Evolutionary conservation across 2,888 invertebrate genomes (phyloP).

Genomic region (Anarsia innoxiella): DNA sequence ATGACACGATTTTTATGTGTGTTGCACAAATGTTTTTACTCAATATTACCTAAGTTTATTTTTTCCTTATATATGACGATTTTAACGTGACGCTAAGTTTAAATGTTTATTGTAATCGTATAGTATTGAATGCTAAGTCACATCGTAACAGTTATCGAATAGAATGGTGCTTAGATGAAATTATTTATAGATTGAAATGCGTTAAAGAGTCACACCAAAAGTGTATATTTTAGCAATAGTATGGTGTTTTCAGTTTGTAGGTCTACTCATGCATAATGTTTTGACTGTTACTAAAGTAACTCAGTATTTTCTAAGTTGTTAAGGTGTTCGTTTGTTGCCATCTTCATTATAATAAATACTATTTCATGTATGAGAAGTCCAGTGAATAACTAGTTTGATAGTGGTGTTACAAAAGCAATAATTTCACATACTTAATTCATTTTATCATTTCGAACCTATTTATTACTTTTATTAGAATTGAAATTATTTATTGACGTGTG

Average conservation of each 20-base stretch:
- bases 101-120: constrained; percentile 51
- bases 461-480: constrained; percentile 57
- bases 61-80: constrained; percentile 46
- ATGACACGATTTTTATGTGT: constrained; percentile 55
- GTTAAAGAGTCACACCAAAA: constrained; percentile 44
- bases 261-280: constrained; percentile 12
- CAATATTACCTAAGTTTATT: constrained; percentile 48
- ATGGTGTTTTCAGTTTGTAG: constrained; percentile 17
- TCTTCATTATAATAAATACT: constrained; percentile 23
- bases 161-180: constrained; percentile 72
- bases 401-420: constrained; percentile 38
- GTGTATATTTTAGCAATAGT: constrained; percentile 46
- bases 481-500: constrained; percentile 71
- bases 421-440: constrained; percentile 22
- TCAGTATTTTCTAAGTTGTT: constrained; percentile 39
- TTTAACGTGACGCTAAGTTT: constrained; percentile 55
- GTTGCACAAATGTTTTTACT: constrained; percentile 67
- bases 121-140: constrained; percentile 69
- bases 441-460: constrained; percentile 49
- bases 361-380: constrained; percentile 21
- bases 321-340: constrained; percentile 34
- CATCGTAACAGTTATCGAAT: constrained; percentile 67
- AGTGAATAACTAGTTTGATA: constrained; percentile 31
- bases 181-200: constrained; percentile 51
- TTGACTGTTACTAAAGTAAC: constrained; percentile 11